Evolutionary conservation across 2,797 vertebrate genomes (phyloP), one percentile per base, ranked within the genome.

Genomic region (Lithobates pipiens): DNA sequence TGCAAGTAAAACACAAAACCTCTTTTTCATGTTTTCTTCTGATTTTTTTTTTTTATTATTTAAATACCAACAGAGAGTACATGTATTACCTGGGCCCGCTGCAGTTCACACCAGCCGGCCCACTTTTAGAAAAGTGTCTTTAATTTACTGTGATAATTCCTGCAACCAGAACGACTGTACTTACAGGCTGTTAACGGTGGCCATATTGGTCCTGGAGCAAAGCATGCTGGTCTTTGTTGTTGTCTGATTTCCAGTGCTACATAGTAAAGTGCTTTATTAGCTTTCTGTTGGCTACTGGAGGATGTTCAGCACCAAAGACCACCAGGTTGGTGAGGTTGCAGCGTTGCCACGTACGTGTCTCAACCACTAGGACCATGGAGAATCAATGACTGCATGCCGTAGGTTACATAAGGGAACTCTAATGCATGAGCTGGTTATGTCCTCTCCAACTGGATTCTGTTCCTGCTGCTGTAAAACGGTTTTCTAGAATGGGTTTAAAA

Each of bases 361-460:
- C 67, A 71, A 67, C 67, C 77, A 79, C 29, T 10, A 69, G 16
- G 39, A 46, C 63, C 77, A 34, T 80, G 77, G 27, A 80, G 44
- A 61, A 21, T 9, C 54, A 25, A 39, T 42, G 79, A 34, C 57
- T 82, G 85, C 85, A 86, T 86, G 85, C 80, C 57, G 34, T 77
- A 63, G 54, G 85, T 44, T 75, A 85, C 54, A 61, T n/a, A 76
- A 69, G 27, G 74, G 61, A 34, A 44, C n/a, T 13, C 65, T 57
- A 44, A 42, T 83, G 85, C 85, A 86, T 86, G 85, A 86, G 67
- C 67, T 83, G 85, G 85, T 77, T n/a, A 73, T 27, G 34, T 63
- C 74, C 44, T 73, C 79, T 70, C 80, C 67, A 74, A 44, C 9
- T 25, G 84, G 77, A 81, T 76, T 76, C 29, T 54, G 42, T 74